Conservation (phyloP, 2,888 invertebrate genomes). For the Nemoura dubitans region DNA sequence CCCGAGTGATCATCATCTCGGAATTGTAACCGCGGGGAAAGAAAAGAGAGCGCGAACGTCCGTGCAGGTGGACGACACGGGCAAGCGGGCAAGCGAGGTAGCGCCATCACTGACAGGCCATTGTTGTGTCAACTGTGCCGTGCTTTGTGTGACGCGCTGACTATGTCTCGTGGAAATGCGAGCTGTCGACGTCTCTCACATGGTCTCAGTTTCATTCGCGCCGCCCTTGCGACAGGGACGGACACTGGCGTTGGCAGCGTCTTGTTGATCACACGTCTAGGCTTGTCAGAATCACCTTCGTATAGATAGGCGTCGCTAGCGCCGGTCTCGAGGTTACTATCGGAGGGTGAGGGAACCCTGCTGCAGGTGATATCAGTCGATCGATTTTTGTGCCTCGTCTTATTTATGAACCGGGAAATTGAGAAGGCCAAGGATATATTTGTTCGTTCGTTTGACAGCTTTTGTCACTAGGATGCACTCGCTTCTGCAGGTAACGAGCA, state of each 20-base stretch:
- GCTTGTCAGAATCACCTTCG: background rate
- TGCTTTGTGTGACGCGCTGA: background rate
- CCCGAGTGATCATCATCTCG: background rate
- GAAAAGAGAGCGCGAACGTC: background rate
- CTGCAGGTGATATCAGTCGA: background rate
- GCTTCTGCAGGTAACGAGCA: too few relatives aligned
- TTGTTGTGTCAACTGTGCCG: background rate
- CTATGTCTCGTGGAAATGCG: background rate
- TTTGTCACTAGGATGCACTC: too few relatives aligned
- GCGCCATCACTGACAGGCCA: background rate
- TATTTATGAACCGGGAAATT: too few relatives aligned
- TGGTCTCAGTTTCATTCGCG: background rate
- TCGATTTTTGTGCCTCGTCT: background rate
- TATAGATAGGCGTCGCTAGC: background rate
- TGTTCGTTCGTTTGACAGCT: too few relatives aligned
- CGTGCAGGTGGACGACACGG: background rate
- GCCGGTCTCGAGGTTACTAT: too few relatives aligned
- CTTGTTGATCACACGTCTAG: background rate
- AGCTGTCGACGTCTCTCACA: background rate
- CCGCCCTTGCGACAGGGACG: background rate
- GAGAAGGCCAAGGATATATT: too few relatives aligned
- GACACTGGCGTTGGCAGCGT: background rate
- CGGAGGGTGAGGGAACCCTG: background rate
- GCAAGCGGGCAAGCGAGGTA: background rate
- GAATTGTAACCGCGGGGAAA: too few relatives aligned